Conservation (phyloP, 2,888 invertebrate genomes). For the Latheticus oryzae region DNA sequence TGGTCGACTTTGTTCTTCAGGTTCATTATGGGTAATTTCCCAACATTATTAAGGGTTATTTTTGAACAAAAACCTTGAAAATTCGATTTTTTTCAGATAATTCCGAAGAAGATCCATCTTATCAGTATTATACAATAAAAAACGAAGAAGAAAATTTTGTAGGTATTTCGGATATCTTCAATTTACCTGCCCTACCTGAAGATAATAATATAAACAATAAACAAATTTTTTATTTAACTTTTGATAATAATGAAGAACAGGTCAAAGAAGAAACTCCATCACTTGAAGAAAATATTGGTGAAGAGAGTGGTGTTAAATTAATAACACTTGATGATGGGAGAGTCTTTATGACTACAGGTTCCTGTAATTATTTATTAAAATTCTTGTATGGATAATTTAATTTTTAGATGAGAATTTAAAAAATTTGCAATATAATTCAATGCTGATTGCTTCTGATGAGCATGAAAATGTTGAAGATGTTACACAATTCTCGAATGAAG, state of each 20-base stretch:
- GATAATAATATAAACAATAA: conserved; percentile 28
- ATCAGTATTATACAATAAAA: conserved; percentile 44
- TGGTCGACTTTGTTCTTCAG: conserved; percentile 42
- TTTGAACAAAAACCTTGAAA: conserved; percentile 31
- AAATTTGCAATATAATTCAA: conserved; percentile 9
- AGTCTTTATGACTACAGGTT: conserved; percentile 49
- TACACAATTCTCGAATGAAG: conserved; percentile 23
- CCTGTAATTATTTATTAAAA: conserved; percentile 1
- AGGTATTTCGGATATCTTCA: conserved; percentile 41
- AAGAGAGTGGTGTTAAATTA: conserved; percentile 46
- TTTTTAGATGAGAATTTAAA: conserved; percentile 22
- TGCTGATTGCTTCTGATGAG: conserved; percentile 27
- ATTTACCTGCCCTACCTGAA: conserved; percentile 31
- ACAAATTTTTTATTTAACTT: conserved; percentile 39
- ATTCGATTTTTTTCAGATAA: conserved; percentile 28
- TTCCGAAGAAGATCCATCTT: conserved; percentile 44
- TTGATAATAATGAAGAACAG: conserved; percentile 31
- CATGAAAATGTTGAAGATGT: conserved; percentile 6
- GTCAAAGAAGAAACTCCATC: conserved; percentile 5
- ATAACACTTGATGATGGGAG: conserved; percentile 49
- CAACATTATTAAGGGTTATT: conserved; percentile 50
- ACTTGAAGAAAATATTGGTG: conserved; percentile 38
- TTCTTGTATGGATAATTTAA: background rate
- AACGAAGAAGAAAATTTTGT: conserved; percentile 46
- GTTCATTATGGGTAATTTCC: conserved; percentile 62